Evolutionary conservation across 2,888 invertebrate species (phyloP).

Genomic region (Perdita meconis): DNA sequence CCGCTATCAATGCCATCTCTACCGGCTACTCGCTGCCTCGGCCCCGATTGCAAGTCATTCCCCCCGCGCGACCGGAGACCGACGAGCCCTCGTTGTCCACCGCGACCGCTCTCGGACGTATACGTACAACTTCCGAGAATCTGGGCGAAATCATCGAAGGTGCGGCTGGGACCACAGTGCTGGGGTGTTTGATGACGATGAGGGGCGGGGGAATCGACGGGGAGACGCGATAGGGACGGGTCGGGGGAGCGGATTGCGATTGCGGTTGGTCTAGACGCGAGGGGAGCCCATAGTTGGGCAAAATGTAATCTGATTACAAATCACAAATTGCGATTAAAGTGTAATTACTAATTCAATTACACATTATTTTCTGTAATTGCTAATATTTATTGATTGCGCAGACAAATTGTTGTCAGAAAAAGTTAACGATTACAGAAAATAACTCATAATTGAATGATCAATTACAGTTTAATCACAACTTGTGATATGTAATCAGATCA

Average conservation of each 20-base stretch:
- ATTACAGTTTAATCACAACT: too few relatives aligned
- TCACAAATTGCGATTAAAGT: too few relatives aligned
- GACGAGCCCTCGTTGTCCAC: neutral
- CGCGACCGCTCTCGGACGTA: neutral
- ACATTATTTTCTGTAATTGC: too few relatives aligned
- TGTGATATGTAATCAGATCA: too few relatives aligned
- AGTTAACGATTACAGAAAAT: too few relatives aligned
- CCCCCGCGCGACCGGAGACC: constrained; percentile 16
- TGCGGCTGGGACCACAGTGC: constrained; percentile 50
- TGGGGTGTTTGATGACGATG: constrained; percentile 31
- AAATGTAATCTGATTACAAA: too few relatives aligned
- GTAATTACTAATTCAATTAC: too few relatives aligned
- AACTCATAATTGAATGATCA: too few relatives aligned
- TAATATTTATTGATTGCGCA: too few relatives aligned
- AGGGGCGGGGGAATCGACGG: constrained; percentile 2
- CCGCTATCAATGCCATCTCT: constrained; percentile 72
- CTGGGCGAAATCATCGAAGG: constrained; percentile 33
- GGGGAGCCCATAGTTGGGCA: too few relatives aligned
- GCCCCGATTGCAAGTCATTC: constrained; percentile 72
- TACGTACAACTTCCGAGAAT: constrained; percentile 42
- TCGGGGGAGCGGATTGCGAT: constrained; percentile 1
- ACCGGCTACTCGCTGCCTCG: constrained; percentile 49
- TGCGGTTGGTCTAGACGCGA: too few relatives aligned
- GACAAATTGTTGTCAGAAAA: too few relatives aligned
- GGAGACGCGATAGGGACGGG: neutral